Base-by-base conservation (phyloP, 1,140 invertebrate species). In the Rhyacophila brunnea region DNA sequence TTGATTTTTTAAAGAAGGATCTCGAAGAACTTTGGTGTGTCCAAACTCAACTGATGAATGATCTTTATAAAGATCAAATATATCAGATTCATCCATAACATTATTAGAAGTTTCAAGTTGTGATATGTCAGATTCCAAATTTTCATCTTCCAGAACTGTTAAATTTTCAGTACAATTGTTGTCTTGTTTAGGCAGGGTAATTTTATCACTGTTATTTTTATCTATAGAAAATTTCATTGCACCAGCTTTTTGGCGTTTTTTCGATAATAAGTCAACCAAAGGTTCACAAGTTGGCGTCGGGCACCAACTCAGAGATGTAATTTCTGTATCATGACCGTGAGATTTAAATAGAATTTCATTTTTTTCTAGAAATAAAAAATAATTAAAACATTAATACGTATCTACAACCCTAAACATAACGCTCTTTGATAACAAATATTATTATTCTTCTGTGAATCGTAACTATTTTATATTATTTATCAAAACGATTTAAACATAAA, bases 291-390 rank as follows among this genome's bases (percentile, higher is more conserved):
- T 36, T 32, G 80, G 70, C 15, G 74, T 70, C 10, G 89, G 89
- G 75, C 88, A 91, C 89, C 89, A 92, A 23, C 83, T 82, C 18
- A 92, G 60, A 61, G 83, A 85, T 6, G 83, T 70, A 40, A 91
- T 80, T 65, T 88, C 84, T n/a, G 81, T 79, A 71, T 90, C 83
- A 69, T 91, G 88, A 6, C 84, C 84, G 67, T 85, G 79, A 4
- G 90, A 70, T 76, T 84, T 85, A 53, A 86, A 86, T 14, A 86
- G 55, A 42, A 88, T 65, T 56, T 71, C 74, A 4, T 85, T 85
- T 59, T 72, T 69, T 49, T 78, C 83, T 84, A 66, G 68, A 70
- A 71, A 65, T 53, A 63, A 65, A 60, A 66, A n/a, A n/a, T n/a
- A n/a, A n/a, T n/a, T n/a, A n/a, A n/a, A n/a, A n/a, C n/a, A n/a